A percentile compares a stretch with the other conserved stretches of the same genome.
These are phyloP conservation scores for Thrips palmi DNA, from an alignment of 1,140 invertebrate species.

Conservation along the genomic window DNA sequence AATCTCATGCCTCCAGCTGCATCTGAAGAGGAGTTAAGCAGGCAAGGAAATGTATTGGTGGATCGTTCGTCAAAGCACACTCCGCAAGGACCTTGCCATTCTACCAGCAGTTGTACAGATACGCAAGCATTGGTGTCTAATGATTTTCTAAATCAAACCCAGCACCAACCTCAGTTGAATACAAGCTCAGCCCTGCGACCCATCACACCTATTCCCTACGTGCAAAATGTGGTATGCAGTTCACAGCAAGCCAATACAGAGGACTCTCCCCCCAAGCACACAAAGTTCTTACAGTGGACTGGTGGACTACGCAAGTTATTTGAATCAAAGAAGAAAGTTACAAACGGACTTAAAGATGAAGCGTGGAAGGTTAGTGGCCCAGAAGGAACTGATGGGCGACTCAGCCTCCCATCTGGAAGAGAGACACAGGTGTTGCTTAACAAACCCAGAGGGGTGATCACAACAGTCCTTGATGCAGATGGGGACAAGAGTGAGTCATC, in stretches of 20 bases:
- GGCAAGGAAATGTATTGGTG: slow-evolving; percentile 40
- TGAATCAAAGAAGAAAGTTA: slow-evolving; percentile 16
- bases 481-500: slow-evolving; percentile 13
- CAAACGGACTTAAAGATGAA: slow-evolving; percentile 1
- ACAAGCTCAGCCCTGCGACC: slow-evolving; percentile 23
- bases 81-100: no score
- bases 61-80: slow-evolving; percentile 47
- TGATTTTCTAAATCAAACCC: slow-evolving; percentile 24
- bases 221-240: slow-evolving; percentile 52
- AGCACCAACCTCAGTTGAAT: no score
- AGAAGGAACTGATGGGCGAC: slow-evolving; percentile 22
- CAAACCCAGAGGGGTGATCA: no score
- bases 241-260: slow-evolving; percentile 27
- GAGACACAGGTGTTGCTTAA: no score
- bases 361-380: background rate
- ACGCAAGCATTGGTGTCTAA: slow-evolving; percentile 29
- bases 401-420: slow-evolving; percentile 20
- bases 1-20: slow-evolving; percentile 50
- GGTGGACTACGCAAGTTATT: slow-evolving; percentile 20
- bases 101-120: slow-evolving; percentile 24
- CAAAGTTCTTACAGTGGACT: slow-evolving; percentile 18
- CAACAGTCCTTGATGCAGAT: slow-evolving; percentile 13
- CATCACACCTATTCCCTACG: slow-evolving; percentile 46
- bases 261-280: slow-evolving; percentile 24
- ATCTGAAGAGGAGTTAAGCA: slow-evolving; percentile 21